Evolutionary conservation across 2,888 invertebrate genomes (phyloP).

Genomic region (Apamea anceps): DNA sequence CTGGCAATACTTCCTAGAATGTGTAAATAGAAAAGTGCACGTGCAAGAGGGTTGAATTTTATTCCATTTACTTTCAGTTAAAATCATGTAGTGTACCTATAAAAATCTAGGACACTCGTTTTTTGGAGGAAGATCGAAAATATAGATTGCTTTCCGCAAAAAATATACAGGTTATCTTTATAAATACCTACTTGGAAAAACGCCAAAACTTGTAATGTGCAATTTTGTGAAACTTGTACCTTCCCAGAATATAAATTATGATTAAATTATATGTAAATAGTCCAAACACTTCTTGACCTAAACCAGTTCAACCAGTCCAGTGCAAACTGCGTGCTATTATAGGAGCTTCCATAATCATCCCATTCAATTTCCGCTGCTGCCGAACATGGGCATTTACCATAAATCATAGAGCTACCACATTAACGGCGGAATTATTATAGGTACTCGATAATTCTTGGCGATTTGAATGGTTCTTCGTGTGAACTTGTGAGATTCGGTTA

Average conservation of each 20-base stretch:
- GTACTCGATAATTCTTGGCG: slow-evolving; percentile 51
- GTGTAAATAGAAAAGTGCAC: not conserved
- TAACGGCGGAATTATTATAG: slow-evolving; percentile 61
- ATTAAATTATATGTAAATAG: not conserved
- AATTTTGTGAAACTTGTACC: not conserved
- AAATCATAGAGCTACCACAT: slow-evolving; percentile 64
- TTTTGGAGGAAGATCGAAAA: not conserved
- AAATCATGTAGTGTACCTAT: not conserved
- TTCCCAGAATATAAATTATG: not conserved
- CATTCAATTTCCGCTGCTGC: slow-evolving; percentile 64
- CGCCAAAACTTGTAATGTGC: too few species aligned
- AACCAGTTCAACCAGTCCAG: slow-evolving; percentile 10
- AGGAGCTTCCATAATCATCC: slow-evolving; percentile 57
- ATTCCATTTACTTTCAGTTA: not conserved
- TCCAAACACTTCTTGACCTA: slow-evolving; percentile 10
- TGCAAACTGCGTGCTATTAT: slow-evolving; percentile 53
- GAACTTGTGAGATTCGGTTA: slow-evolving; percentile 30
- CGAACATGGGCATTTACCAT: slow-evolving; percentile 64
- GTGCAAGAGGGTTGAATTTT: not conserved
- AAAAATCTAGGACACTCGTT: not conserved
- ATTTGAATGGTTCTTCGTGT: slow-evolving; percentile 36
- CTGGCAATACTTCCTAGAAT: not conserved
- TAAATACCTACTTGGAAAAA: not conserved
- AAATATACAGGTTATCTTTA: not conserved
- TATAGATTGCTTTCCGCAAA: not conserved